phyloP scores from a whole-genome alignment of 2,113 vertebrate genomes.

The Istiophorus platypterus region DNA sequence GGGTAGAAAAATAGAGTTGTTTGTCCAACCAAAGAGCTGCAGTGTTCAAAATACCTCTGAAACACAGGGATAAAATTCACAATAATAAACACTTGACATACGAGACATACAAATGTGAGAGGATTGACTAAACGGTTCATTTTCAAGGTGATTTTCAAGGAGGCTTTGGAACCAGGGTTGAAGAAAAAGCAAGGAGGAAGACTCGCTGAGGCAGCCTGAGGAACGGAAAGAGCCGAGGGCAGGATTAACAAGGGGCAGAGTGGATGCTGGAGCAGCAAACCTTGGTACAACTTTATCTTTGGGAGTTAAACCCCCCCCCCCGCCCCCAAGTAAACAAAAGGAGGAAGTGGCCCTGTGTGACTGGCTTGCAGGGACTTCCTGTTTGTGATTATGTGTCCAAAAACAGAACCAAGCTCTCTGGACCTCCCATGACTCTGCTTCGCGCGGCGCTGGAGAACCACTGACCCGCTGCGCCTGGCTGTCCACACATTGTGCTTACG shows the following conservation, averaged over 20 bases:
- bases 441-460: constrained; percentile 54
- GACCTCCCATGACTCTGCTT: constrained; percentile 76
- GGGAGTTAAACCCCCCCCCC: constrained; percentile 51
- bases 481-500: constrained; percentile 73
- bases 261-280: constrained; percentile 38
- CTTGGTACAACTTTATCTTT: constrained; percentile 50
- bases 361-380: constrained; percentile 83
- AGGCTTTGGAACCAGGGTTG: neutral
- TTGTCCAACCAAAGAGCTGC: too few species aligned
- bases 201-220: neutral
- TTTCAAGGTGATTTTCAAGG: too few species aligned
- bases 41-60: too few species aligned
- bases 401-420: constrained; percentile 79
- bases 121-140: too few species aligned
- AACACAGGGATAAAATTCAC: too few species aligned
- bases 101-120: too few species aligned
- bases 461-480: constrained; percentile 66
- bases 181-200: neutral
- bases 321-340: constrained; percentile 82
- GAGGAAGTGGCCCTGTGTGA: constrained; percentile 83
- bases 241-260: neutral
- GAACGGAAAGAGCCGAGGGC: neutral
- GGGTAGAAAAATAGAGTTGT: too few species aligned
- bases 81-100: too few species aligned
- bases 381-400: constrained; percentile 85